These are phyloP conservation scores for Staurois parvus DNA, from an alignment of 2,797 vertebrate genomes.

Conservation along the genomic window DNA sequence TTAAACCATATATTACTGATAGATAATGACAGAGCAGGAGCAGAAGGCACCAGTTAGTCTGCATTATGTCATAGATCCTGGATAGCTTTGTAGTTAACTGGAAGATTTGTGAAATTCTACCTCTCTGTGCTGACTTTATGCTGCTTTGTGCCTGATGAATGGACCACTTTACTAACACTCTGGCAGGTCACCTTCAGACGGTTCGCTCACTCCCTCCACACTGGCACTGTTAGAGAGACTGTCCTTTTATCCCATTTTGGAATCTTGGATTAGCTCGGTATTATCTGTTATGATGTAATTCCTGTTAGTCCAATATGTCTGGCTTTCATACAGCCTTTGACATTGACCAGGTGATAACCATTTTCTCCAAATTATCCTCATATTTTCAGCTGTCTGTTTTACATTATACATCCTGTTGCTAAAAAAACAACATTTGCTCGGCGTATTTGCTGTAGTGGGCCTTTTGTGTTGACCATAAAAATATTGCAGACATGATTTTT, in stretches of 20 bases:
- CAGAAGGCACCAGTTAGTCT: constrained; percentile 80
- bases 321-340: constrained; percentile 44
- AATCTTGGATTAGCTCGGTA: constrained; percentile 31
- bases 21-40: constrained; percentile 77
- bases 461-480: not conserved
- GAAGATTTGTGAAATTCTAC: constrained; percentile 67
- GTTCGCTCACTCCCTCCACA: not conserved
- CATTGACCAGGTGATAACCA: constrained; percentile 53
- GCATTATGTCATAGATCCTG: constrained; percentile 75
- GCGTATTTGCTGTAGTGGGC: not conserved
- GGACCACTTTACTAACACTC: constrained; percentile 55
- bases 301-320: constrained; percentile 23
- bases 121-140: constrained; percentile 63
- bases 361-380: constrained; percentile 46
- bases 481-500: not conserved
- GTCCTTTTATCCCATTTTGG: constrained; percentile 34
- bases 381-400: constrained; percentile 51
- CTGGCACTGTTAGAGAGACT: constrained; percentile 30
- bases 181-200: constrained; percentile 60
- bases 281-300: constrained; percentile 31
- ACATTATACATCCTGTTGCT: constrained; percentile 29
- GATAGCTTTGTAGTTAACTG: constrained; percentile 72
- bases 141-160: constrained; percentile 62
- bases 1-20: constrained; percentile 77
- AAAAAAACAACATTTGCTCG: not conserved